These are phyloP conservation scores for Rhopalosiphum padi DNA, from an alignment of 1,140 invertebrate species.

Conservation along the genomic window DNA sequence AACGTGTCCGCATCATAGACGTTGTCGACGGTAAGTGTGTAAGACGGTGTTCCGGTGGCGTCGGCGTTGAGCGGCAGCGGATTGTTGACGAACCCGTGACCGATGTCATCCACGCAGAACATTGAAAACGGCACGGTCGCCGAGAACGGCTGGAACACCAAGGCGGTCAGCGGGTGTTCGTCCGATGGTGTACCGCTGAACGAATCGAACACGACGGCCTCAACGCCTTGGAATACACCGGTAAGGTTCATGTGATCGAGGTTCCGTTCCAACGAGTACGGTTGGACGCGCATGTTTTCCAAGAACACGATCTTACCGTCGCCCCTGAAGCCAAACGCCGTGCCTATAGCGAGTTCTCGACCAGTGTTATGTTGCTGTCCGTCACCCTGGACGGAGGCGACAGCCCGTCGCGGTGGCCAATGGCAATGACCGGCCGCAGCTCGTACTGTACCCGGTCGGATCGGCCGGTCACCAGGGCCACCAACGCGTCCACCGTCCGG, in stretches of 20 bases:
- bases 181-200: neutral
- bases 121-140: neutral
- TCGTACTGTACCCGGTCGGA: neutral
- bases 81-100: neutral
- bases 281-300: neutral
- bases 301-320: neutral
- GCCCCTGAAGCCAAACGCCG: neutral
- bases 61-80: neutral
- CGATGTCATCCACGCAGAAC: neutral
- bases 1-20: neutral
- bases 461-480: neutral
- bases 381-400: neutral
- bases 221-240: neutral
- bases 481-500: neutral
- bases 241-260: neutral
- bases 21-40: slow-evolving; percentile 5
- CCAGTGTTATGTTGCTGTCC: neutral
- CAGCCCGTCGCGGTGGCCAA: too few species aligned
- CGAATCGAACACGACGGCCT: neutral
- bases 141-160: neutral
- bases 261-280: neutral
- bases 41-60: neutral
- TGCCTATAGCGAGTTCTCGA: neutral
- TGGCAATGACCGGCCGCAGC: neutral
- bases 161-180: neutral